Evolutionary conservation across 2,797 vertebrate species (phyloP), one percentile per base, ranked within the genome.

Genomic region (Spatula clypeata): DNA sequence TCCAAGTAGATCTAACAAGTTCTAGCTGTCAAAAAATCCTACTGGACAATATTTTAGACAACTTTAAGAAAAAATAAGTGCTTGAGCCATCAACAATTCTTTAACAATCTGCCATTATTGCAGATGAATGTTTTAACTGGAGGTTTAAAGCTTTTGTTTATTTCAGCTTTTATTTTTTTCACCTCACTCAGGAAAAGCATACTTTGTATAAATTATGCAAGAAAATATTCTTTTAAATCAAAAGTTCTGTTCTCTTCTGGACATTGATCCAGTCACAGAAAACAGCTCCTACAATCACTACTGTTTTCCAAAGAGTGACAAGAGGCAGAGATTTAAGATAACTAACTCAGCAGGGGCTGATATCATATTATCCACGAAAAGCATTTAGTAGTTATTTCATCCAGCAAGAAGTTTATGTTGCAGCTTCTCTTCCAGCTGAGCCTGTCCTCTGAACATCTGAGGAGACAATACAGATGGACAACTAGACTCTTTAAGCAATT

Each of bases 351-450:
- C 64, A 82, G 85, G 88, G 20, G 29, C 27, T 66, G 67, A 1
- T 86, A 90, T 75, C 64, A 19, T 57, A 84, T 47, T 79, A 75
- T 14, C 76, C 55, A 70, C 6, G 1, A 66, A 93, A 91, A 95
- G 79, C 73, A 90, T 93, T 89, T 86, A 86, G 66, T 51, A 85
- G 84, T 95, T 94, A 86, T 92, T 92, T 79, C 75, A 95, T 94
- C n/a, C 88, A 88, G 82, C 73, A 73, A 92, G 71, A 96, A 11
- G 5, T 77, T 91, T 91, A 64, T 34, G 38, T 55, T 95, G 64
- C 64, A 94, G 82, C 87, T 94, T 94, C 87, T 64, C 62, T 67
- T 95, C 79, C 90, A 96, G 82, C 88, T 91, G 66, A 88, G 86
- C 57, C 15, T 79, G 72, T 72, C 51, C 29, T 84, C 79, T 60